Evolutionary conservation across 2,113 vertebrate species (phyloP).

Genomic region (Leptobrachium leishanense): DNA sequence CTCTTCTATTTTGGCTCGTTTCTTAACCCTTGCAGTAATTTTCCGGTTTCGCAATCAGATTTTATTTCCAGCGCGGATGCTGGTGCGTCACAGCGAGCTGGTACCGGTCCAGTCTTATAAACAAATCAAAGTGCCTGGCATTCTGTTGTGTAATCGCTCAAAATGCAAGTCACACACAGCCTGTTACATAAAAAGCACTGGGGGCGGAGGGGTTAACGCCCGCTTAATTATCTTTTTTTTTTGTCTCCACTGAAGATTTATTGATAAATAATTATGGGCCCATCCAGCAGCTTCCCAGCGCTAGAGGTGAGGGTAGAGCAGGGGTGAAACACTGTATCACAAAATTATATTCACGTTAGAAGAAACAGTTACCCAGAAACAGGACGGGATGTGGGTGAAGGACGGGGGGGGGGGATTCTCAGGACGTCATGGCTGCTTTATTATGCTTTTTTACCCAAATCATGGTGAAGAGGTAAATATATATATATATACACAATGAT

Average conservation of each 20-base stretch:
- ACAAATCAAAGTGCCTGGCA: neutral
- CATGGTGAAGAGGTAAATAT: too few relatives aligned
- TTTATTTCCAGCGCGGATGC: neutral
- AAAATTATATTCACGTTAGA: neutral
- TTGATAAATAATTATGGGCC: slow-evolving; percentile 29
- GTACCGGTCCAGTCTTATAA: neutral
- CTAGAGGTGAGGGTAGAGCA: slow-evolving; percentile 25
- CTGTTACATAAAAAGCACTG: neutral
- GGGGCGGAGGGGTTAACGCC: slow-evolving; percentile 32
- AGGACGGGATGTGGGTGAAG: too few relatives aligned
- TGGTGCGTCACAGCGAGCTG: neutral
- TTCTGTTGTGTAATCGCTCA: neutral
- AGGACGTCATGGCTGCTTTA: too few relatives aligned
- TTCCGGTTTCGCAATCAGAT: too few relatives aligned
- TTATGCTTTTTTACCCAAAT: too few relatives aligned
- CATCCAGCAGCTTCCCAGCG: neutral
- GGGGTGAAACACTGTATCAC: neutral
- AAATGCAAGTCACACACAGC: slow-evolving; percentile 18
- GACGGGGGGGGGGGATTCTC: too few relatives aligned
- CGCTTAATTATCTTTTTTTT: slow-evolving; percentile 29
- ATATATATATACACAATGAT: too few relatives aligned
- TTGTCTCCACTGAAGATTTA: slow-evolving; percentile 16
- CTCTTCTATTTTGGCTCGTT: too few relatives aligned
- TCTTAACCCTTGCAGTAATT: too few relatives aligned
- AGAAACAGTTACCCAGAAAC: neutral